phyloP scores from a whole-genome alignment of 2,888 invertebrate species.

The Zaprionus bogoriensis region DNA sequence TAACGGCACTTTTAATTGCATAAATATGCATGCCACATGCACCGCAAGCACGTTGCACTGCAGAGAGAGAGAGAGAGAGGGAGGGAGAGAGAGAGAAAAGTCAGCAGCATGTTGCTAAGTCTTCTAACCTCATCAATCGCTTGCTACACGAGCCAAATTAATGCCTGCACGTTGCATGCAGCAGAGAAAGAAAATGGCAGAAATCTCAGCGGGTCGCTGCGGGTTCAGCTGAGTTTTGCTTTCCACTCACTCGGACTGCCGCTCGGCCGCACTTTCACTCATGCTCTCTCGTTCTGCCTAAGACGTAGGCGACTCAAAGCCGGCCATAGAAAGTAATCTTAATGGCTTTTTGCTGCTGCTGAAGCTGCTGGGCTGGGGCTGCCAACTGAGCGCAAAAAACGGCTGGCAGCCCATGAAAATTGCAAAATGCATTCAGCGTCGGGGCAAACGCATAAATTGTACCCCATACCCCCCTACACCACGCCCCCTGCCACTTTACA shows the following conservation, averaged over 20 bases:
- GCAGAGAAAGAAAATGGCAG: slow-evolving; percentile 5
- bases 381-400: slow-evolving; percentile 26
- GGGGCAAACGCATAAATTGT: slow-evolving; percentile 73
- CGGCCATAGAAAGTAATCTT: slow-evolving; percentile 76
- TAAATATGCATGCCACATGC: background rate
- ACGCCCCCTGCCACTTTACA: slow-evolving; percentile 3
- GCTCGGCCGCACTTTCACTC: background rate
- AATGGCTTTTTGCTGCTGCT: slow-evolving; percentile 71
- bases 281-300: slow-evolving; percentile 4
- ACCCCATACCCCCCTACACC: slow-evolving; percentile 12
- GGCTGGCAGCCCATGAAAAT: slow-evolving; percentile 68
- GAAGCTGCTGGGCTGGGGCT: slow-evolving; percentile 44
- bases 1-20: background rate
- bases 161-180: slow-evolving; percentile 19
- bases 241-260: background rate
- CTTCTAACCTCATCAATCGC: slow-evolving; percentile 73
- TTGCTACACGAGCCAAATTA: slow-evolving; percentile 7
- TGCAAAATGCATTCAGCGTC: slow-evolving; percentile 75
- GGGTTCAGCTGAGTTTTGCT: slow-evolving; percentile 18
- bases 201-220: slow-evolving; percentile 47
- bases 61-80: background rate
- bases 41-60: background rate
- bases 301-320: slow-evolving; percentile 49
- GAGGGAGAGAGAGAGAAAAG: background rate
- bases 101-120: slow-evolving; percentile 34